Percentiles rank a stretch among this genome's conserved stretches.
Evolutionary conservation across 2,113 vertebrate species (phyloP).

Genomic region (Notiomystis cincta): DNA sequence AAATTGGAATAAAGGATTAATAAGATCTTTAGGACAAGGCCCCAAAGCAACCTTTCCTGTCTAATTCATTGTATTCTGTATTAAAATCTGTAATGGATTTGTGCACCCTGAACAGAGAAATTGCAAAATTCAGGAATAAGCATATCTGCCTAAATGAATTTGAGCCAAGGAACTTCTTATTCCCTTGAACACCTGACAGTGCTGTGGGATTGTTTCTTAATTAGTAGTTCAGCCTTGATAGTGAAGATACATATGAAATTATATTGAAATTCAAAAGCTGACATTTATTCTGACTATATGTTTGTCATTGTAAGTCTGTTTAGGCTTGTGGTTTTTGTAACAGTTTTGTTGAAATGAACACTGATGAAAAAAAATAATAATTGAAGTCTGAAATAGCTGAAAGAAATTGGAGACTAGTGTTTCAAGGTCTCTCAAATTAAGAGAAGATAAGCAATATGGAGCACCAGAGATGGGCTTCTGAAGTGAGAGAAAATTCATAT

Average conservation of each 20-base stretch:
- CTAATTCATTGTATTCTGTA: neutral
- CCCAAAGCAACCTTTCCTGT: neutral
- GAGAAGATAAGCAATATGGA: neutral
- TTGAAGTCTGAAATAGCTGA: neutral
- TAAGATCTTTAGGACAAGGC: neutral
- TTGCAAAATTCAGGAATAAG: neutral
- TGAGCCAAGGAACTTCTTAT: neutral
- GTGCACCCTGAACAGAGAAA: neutral
- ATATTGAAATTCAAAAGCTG: conserved; percentile 44
- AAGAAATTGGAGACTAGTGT: conserved; percentile 5
- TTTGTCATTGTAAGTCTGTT: conserved; percentile 3
- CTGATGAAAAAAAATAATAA: conserved; percentile 3
- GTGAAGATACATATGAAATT: conserved; percentile 40
- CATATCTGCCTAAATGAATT: neutral
- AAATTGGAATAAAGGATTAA: neutral
- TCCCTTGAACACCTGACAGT: conserved; percentile 2
- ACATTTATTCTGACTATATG: conserved; percentile 22
- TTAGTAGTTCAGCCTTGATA: conserved; percentile 62
- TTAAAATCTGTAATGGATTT: neutral
- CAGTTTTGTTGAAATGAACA: conserved; percentile 15
- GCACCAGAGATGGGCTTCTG: neutral
- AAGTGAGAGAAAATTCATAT: neutral
- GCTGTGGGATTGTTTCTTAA: conserved; percentile 51
- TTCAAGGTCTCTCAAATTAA: neutral
- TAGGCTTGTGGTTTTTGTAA: neutral